These are phyloP conservation scores for Beris morrisii DNA, from an alignment of 2,888 invertebrate species.

Conservation along the genomic window DNA sequence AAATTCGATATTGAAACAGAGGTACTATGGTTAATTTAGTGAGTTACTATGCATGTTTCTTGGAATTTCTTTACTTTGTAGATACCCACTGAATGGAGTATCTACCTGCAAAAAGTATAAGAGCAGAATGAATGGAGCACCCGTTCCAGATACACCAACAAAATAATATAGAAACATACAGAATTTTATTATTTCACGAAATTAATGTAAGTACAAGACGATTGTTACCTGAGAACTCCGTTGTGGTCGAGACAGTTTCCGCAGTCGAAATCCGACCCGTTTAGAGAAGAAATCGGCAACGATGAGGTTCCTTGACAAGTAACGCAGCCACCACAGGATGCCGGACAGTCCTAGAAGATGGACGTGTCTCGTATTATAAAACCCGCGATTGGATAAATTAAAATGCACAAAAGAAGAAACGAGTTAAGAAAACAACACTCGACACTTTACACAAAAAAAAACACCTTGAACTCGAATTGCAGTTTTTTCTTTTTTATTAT, in stretches of 20 bases:
- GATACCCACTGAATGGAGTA: no score
- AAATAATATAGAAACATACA: slow-evolving; percentile 1
- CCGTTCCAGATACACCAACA: not conserved
- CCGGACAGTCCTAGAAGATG: slow-evolving; percentile 52
- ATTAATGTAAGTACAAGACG: not conserved
- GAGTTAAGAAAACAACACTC: not conserved
- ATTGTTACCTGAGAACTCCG: slow-evolving; percentile 40
- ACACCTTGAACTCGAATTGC: not conserved
- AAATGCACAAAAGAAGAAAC: not conserved
- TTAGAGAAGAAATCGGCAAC: slow-evolving; percentile 53
- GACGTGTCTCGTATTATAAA: slow-evolving; percentile 5
- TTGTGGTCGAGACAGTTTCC: slow-evolving; percentile 55
- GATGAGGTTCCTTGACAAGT: slow-evolving; percentile 56
- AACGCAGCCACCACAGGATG: slow-evolving; percentile 56
- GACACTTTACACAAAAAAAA: not conserved
- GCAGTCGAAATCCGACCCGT: slow-evolving; percentile 56
- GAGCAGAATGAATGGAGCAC: no score
- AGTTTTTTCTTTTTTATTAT: slow-evolving; percentile 1
- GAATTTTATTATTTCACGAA: not conserved
- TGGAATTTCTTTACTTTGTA: no score
- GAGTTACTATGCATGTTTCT: no score
- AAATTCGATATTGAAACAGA: no score
- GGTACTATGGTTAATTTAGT: no score
- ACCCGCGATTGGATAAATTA: slow-evolving; percentile 3
- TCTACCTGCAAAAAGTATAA: no score